Conservation (phyloP, 2,888 invertebrate species). For the Drosophila fulvimacula region DNA sequence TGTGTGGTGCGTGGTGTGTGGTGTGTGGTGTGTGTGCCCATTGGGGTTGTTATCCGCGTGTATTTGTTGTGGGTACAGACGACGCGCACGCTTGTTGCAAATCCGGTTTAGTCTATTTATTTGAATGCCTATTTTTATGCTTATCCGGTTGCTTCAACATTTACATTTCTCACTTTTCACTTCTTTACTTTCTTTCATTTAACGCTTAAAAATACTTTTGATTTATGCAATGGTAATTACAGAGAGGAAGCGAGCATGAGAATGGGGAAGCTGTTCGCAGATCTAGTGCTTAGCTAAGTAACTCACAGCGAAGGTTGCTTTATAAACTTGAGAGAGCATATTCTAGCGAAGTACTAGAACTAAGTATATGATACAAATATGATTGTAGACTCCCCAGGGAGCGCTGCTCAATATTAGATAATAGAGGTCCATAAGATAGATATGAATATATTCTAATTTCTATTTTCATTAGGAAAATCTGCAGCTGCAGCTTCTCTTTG, state of each 20-base stretch:
- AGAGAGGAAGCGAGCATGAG: slow-evolving; percentile 5
- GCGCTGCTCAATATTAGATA: no score
- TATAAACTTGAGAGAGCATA: neutral
- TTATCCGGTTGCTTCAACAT: slow-evolving; percentile 66
- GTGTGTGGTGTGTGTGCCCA: slow-evolving; percentile 1
- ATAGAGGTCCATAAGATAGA: no score
- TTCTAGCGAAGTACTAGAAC: neutral
- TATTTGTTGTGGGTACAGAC: slow-evolving; percentile 35
- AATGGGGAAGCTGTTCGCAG: neutral
- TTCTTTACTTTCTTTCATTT: slow-evolving; percentile 20
- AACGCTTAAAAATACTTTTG: slow-evolving; percentile 58
- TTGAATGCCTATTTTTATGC: slow-evolving; percentile 76
- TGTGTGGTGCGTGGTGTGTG: neutral
- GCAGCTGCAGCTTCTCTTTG: neutral
- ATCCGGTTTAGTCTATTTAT: slow-evolving; percentile 77
- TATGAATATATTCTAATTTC: no score
- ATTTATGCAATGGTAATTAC: slow-evolving; percentile 79
- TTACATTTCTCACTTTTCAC: slow-evolving; percentile 39
- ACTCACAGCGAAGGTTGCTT: slow-evolving; percentile 22
- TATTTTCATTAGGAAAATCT: neutral
- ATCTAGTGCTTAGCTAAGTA: slow-evolving; percentile 16
- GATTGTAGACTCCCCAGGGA: neutral
- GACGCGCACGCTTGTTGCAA: slow-evolving; percentile 58
- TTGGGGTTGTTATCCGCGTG: slow-evolving; percentile 31
- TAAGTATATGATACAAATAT: neutral